These are phyloP conservation scores for Spodoptera littoralis DNA, from an alignment of 2,888 invertebrate species.

Conservation along the genomic window DNA sequence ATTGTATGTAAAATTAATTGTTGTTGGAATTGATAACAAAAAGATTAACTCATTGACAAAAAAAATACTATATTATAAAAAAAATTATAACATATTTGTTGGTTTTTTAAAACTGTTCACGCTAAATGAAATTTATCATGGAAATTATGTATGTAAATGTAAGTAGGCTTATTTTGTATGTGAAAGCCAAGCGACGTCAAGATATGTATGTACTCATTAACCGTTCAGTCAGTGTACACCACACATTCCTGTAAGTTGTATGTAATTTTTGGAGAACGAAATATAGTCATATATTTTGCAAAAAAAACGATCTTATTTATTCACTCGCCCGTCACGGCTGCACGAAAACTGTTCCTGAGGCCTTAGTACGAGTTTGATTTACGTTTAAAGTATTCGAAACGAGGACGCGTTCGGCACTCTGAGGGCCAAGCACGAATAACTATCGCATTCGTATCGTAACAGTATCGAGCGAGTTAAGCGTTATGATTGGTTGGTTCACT, in stretches of 20 bases:
- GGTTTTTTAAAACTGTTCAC: conserved; percentile 41
- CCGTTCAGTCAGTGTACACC: conserved; percentile 55
- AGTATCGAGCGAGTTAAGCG: too few relatives aligned
- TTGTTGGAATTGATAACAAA: conserved; percentile 72
- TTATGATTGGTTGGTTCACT: too few relatives aligned
- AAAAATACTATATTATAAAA: conserved; percentile 6
- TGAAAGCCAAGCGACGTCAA: conserved; percentile 25
- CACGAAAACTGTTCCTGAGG: too few relatives aligned
- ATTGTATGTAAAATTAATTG: conserved; percentile 57
- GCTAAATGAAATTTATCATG: conserved; percentile 36
- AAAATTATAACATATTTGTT: conserved; percentile 49
- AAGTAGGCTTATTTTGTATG: conserved; percentile 43
- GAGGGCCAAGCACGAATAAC: too few relatives aligned
- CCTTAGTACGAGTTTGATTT: too few relatives aligned
- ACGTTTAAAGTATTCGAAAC: too few relatives aligned
- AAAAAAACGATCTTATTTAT: conserved; percentile 7
- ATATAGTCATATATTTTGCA: conserved; percentile 81
- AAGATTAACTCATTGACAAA: conserved; percentile 48
- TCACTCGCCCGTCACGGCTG: too few relatives aligned
- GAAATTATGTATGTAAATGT: conserved; percentile 29
- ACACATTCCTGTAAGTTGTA: conserved; percentile 78
- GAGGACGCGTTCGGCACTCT: too few relatives aligned
- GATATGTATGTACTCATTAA: conserved; percentile 44
- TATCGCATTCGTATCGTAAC: too few relatives aligned
- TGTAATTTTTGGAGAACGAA: conserved; percentile 75